Conservation (phyloP, 2,113 vertebrate genomes). For the Cyanistes caeruleus region DNA sequence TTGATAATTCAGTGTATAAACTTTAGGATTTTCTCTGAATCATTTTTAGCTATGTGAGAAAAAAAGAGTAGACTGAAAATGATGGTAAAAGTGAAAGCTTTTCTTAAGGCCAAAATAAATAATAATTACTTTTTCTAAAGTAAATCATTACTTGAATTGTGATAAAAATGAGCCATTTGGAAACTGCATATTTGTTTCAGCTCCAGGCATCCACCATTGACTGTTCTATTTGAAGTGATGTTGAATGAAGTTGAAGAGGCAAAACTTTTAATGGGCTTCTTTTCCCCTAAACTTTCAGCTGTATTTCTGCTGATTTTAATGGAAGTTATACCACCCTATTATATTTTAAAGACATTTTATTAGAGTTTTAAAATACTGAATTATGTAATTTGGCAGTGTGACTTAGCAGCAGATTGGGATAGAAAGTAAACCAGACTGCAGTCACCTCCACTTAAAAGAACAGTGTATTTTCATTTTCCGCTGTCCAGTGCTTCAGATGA, state of each 20-base stretch:
- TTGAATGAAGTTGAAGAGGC: neutral
- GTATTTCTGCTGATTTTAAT: neutral
- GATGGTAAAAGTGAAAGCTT: neutral
- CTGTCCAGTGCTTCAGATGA: neutral
- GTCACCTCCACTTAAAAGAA: neutral
- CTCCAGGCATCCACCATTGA: neutral
- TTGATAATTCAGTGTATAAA: slow-evolving; percentile 32
- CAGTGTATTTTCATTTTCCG: neutral
- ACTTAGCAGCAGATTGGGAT: neutral
- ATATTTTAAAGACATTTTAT: neutral
- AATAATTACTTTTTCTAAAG: neutral
- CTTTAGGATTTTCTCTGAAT: slow-evolving; percentile 28
- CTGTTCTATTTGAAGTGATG: neutral
- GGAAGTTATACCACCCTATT: neutral
- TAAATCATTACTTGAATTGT: neutral
- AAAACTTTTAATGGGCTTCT: neutral
- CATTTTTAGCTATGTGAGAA: neutral
- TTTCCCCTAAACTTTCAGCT: neutral
- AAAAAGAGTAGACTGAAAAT: neutral
- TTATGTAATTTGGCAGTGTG: neutral
- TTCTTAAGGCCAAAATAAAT: neutral
- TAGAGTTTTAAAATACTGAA: neutral
- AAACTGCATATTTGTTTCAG: neutral
- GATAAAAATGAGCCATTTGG: neutral
- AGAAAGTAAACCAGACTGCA: neutral